These are phyloP conservation scores for Tubulanus polymorphus DNA, from an alignment of 2,888 invertebrate species.

Conservation along the genomic window DNA sequence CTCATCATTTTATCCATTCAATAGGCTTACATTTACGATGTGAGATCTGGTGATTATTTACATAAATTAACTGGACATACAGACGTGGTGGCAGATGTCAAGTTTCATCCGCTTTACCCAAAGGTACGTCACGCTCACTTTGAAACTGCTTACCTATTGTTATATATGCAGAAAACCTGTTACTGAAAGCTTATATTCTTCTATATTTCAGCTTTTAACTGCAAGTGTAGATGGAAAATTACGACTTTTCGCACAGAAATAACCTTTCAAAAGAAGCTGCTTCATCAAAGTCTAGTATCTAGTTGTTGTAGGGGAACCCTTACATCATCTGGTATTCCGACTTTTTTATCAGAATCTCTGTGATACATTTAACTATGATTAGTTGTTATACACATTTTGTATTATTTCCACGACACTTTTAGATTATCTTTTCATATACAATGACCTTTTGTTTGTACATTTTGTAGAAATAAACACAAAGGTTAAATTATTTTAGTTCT, in stretches of 20 bases:
- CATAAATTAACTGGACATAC: conserved; percentile 45
- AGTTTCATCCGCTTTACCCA: conserved; percentile 41
- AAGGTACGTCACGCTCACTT: conserved; percentile 14
- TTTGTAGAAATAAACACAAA: no score
- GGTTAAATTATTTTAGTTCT: no score
- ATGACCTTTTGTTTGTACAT: no score
- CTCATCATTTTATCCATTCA: conserved; percentile 5
- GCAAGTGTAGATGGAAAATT: conserved; percentile 28
- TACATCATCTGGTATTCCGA: no score
- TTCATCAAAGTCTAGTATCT: no score
- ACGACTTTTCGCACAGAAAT: conserved; percentile 17
- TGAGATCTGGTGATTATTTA: conserved; percentile 43
- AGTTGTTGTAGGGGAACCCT: no score
- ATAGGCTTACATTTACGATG: conserved; percentile 48
- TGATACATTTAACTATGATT: no score
- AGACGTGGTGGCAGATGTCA: conserved; percentile 47
- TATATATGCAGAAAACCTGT: background rate
- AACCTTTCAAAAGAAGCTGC: conserved; percentile 1
- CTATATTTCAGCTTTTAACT: conserved; percentile 23
- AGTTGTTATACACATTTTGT: no score
- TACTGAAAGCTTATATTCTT: background rate
- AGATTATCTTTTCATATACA: no score
- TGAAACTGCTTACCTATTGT: background rate
- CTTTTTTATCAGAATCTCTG: no score
- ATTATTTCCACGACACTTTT: no score